phyloP scores from a whole-genome alignment of 2,888 invertebrate genomes.

The Oconnorella tubifera region DNA sequence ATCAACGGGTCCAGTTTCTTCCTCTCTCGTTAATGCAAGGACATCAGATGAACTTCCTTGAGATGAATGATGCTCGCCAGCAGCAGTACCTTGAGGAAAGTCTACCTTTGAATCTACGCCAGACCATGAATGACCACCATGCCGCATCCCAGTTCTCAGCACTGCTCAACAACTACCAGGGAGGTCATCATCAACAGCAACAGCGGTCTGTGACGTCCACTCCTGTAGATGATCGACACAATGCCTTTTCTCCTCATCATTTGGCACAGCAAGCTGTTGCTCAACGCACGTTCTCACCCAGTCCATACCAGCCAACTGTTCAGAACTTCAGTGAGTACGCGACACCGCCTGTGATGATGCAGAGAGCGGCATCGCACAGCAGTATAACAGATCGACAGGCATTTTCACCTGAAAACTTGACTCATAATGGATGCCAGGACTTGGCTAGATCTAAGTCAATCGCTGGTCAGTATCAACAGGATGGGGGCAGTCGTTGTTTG shows the following conservation, averaged over 20 bases:
- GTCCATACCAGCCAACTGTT: background rate
- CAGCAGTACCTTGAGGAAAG: background rate
- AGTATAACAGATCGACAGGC: background rate
- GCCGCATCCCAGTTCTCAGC: background rate
- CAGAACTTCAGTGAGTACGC: background rate
- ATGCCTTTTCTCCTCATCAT: background rate
- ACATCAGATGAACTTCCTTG: background rate
- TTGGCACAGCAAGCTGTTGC: background rate
- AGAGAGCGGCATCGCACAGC: background rate
- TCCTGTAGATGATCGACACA: background rate
- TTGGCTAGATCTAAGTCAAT: too few species aligned
- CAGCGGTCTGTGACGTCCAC: background rate
- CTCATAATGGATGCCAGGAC: background rate
- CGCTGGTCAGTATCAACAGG: too few species aligned
- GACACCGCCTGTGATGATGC: background rate
- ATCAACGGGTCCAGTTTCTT: background rate
- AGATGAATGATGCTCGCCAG: too few species aligned
- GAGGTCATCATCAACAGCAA: background rate
- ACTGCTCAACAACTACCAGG: background rate
- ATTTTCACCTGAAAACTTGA: slow-evolving; percentile 1
- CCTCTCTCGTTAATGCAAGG: background rate
- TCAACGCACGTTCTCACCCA: slow-evolving; percentile 1
- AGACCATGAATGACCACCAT: background rate
- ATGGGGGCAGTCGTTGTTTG: too few species aligned
- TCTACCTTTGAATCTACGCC: slow-evolving; percentile 2